Evolutionary conservation across 1,140 invertebrate genomes (phyloP).

Genomic region (Elymnias hypermnestra): DNA sequence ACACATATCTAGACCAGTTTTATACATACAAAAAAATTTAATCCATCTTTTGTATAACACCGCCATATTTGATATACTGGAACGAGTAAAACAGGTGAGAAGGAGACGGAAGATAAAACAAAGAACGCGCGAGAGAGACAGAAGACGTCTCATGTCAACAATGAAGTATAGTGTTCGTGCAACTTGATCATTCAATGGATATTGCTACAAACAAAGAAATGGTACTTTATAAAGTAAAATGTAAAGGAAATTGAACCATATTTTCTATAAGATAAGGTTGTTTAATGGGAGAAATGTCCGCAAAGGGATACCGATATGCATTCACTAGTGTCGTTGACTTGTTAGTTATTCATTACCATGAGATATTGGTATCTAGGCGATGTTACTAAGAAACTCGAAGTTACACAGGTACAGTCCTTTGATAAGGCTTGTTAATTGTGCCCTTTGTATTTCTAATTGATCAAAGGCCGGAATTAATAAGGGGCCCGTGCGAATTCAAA

Average conservation of each 20-base stretch:
- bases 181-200: constrained; percentile 65
- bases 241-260: constrained; percentile 25
- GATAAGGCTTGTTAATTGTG: constrained; percentile 9
- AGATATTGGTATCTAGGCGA: constrained; percentile 31
- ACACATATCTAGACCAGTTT: neutral
- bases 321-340: constrained; percentile 50
- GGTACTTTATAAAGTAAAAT: constrained; percentile 2
- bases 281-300: neutral
- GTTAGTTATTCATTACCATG: constrained; percentile 53
- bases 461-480: constrained; percentile 9
- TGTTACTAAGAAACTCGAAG: constrained; percentile 11
- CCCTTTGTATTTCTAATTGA: constrained; percentile 5
- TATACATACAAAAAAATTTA: neutral
- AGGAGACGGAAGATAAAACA: constrained; percentile 11
- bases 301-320: no score
- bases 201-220: constrained; percentile 30
- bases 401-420: constrained; percentile 12
- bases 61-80: constrained; percentile 13
- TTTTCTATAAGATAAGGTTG: constrained; percentile 17
- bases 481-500: neutral
- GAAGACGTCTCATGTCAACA: constrained; percentile 52
- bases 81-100: constrained; percentile 11
- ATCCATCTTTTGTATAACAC: neutral
- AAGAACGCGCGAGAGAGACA: constrained; percentile 29
- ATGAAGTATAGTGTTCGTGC: constrained; percentile 58